A percentile compares a stretch with the other conserved stretches of the same genome.
phyloP scores from a whole-genome alignment of 1,140 invertebrate species.

The Oppia nitens region DNA sequence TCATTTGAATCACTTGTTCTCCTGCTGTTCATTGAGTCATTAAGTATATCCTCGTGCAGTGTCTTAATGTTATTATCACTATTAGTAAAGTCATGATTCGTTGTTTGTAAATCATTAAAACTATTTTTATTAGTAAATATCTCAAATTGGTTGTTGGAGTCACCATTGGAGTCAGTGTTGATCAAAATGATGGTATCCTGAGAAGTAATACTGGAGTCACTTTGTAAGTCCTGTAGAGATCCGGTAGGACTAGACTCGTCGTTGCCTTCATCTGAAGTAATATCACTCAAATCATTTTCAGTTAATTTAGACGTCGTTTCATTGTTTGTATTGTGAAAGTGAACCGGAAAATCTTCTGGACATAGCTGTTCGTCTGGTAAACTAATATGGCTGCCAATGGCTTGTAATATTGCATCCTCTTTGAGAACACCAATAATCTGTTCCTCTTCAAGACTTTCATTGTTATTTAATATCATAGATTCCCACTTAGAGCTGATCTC shows the following conservation, averaged over 20 bases:
- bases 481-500: slow-evolving; percentile 12
- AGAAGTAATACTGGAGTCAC: slow-evolving; percentile 17
- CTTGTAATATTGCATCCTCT: slow-evolving; percentile 17
- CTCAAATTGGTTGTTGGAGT: background rate
- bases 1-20: background rate
- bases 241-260: slow-evolving; percentile 12
- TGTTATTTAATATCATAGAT: slow-evolving; percentile 16
- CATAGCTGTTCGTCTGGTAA: slow-evolving; percentile 10
- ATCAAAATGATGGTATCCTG: slow-evolving; percentile 19
- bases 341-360: slow-evolving; percentile 13
- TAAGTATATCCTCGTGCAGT: background rate
- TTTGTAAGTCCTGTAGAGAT: slow-evolving; percentile 16
- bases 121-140: background rate
- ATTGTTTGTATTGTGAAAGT: slow-evolving; percentile 2
- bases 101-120: background rate
- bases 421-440: slow-evolving; percentile 18
- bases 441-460: slow-evolving; percentile 13
- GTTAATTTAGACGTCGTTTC: background rate
- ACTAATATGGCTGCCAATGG: slow-evolving; percentile 14
- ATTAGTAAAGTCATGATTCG: background rate
- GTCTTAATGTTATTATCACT: background rate
- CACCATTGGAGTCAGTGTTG: slow-evolving; percentile 2
- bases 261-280: background rate
- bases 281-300: background rate
- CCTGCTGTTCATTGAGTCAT: background rate